These are phyloP conservation scores for Ornithoptera alexandrae DNA, from an alignment of 2,888 invertebrate species.

Conservation along the genomic window DNA sequence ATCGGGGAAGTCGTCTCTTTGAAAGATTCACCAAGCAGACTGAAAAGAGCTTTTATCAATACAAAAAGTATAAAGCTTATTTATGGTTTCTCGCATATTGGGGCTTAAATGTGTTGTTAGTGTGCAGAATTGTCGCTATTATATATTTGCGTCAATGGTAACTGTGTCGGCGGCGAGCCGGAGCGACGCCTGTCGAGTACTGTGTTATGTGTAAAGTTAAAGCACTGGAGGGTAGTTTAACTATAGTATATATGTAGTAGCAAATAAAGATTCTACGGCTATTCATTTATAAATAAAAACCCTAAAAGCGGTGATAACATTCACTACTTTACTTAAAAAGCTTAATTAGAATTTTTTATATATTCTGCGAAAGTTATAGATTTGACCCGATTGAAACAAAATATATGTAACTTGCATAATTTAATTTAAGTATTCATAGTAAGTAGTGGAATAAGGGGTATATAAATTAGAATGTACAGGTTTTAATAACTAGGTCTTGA, in stretches of 20 bases:
- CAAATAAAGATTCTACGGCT: not conserved
- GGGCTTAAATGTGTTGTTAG: conserved; percentile 17
- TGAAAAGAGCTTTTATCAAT: conserved; percentile 25
- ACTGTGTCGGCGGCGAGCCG: conserved; percentile 73
- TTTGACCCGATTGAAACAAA: no score
- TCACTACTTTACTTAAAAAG: no score
- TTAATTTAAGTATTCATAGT: no score
- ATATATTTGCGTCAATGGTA: conserved; percentile 67
- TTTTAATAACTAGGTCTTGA: no score
- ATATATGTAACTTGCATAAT: no score
- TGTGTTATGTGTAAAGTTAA: not conserved
- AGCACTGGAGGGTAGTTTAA: not conserved
- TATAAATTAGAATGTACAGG: no score
- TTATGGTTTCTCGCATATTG: conserved; percentile 27
- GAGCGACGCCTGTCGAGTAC: conserved; percentile 54
- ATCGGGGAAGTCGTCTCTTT: conserved; percentile 14
- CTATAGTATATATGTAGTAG: not conserved
- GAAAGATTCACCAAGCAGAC: conserved; percentile 12
- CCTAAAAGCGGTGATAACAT: no score
- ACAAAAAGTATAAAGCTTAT: conserved; percentile 25
- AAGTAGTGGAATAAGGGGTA: no score
- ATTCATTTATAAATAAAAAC: not conserved
- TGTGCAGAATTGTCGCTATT: conserved; percentile 13
- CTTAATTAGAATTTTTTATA: no score
- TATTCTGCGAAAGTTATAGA: no score